Conservation (phyloP, 1,140 invertebrate genomes). For the Hestina assimilis region DNA sequence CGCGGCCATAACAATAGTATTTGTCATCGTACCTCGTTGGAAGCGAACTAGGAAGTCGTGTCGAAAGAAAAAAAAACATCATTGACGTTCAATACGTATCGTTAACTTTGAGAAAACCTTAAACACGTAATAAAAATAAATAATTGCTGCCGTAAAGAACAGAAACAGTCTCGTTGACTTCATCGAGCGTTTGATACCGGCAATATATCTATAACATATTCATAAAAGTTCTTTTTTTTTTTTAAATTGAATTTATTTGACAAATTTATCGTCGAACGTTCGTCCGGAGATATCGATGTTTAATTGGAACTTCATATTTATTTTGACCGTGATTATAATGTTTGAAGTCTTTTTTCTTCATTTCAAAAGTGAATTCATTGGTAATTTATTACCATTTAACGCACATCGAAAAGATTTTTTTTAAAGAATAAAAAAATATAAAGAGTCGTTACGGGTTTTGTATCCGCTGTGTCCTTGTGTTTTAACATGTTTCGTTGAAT, state of each 20-base stretch:
- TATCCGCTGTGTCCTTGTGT: no score
- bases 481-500: no score
- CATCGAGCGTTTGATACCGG: slow-evolving; percentile 18
- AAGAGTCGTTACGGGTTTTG: no score
- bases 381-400: not conserved
- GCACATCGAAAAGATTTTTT: not conserved
- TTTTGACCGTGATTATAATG: slow-evolving; percentile 17
- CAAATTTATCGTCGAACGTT: slow-evolving; percentile 21
- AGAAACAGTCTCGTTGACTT: slow-evolving; percentile 23
- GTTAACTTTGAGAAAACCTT: slow-evolving; percentile 26
- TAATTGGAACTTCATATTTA: slow-evolving; percentile 23
- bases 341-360: not conserved
- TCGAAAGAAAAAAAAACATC: slow-evolving; percentile 18
- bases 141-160: slow-evolving; percentile 29
- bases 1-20: slow-evolving; percentile 11
- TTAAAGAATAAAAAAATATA: no score
- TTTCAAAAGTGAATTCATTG: not conserved
- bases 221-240: slow-evolving; percentile 16
- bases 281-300: slow-evolving; percentile 12
- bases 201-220: slow-evolving; percentile 24
- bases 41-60: slow-evolving; percentile 24
- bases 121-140: slow-evolving; percentile 37
- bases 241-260: slow-evolving; percentile 19
- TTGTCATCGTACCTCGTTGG: slow-evolving; percentile 27
- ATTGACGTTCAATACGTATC: slow-evolving; percentile 13